phyloP scores from a whole-genome alignment of 2,888 invertebrate species.

The Ganaspis brasiliensis region DNA sequence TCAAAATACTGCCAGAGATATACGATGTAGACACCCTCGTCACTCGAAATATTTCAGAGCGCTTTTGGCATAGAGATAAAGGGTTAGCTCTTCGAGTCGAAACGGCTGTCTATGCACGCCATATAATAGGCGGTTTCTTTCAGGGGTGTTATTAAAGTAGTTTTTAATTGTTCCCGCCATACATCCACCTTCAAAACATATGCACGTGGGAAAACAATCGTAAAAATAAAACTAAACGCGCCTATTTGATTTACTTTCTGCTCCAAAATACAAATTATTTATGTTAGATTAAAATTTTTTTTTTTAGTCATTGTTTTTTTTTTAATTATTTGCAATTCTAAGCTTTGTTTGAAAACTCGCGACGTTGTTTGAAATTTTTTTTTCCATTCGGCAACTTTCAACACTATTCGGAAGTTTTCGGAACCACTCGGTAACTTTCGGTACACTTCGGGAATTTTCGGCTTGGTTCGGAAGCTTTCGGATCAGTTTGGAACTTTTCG shows the following conservation, averaged over 20 bases:
- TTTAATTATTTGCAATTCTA: too few species aligned
- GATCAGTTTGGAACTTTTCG: too few species aligned
- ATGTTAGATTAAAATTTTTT: background rate
- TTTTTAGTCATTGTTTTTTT: too few species aligned
- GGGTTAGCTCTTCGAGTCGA: slow-evolving; percentile 63
- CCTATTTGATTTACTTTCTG: background rate
- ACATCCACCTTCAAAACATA: slow-evolving; percentile 54
- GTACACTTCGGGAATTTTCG: too few species aligned
- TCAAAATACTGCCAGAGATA: slow-evolving; percentile 75
- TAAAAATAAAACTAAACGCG: background rate
- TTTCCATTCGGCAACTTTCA: too few species aligned
- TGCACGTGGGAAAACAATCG: slow-evolving; percentile 66
- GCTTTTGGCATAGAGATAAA: slow-evolving; percentile 58
- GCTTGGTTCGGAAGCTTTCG: too few species aligned
- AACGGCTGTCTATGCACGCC: slow-evolving; percentile 56
- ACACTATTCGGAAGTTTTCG: too few species aligned
- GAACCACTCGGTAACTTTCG: too few species aligned
- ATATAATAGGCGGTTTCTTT: slow-evolving; percentile 72
- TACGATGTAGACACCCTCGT: slow-evolving; percentile 75
- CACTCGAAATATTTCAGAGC: slow-evolving; percentile 64
- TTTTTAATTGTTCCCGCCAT: slow-evolving; percentile 74
- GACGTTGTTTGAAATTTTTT: too few species aligned
- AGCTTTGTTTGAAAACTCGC: too few species aligned
- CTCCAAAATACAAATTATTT: background rate
- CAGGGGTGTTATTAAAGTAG: slow-evolving; percentile 76